These are phyloP conservation scores for Thamnophis elegans DNA, from an alignment of 2,797 vertebrate species.

Conservation along the genomic window DNA sequence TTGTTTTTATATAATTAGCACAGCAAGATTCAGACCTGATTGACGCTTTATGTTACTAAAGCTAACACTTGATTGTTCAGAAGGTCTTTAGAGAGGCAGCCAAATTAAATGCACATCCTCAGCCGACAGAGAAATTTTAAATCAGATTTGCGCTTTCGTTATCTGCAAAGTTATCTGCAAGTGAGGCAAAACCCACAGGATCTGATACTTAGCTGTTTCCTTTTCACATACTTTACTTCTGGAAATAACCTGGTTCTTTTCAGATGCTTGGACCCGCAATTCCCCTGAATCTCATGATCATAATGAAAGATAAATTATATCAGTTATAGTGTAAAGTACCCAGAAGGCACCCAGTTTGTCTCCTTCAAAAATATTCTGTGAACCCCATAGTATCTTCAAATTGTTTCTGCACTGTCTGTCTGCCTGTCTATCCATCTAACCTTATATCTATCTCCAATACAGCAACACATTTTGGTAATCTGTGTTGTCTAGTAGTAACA, in stretches of 20 bases:
- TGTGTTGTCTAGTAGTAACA: neutral
- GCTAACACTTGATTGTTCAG: neutral
- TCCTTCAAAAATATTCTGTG: neutral
- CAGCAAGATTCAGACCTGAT: neutral
- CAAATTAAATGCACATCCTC: neutral
- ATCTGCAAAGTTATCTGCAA: neutral
- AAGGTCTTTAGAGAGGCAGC: neutral
- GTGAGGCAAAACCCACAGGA: neutral
- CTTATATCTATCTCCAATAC: neutral
- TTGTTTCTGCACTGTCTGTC: neutral
- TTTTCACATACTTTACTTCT: neutral
- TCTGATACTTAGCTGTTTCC: neutral
- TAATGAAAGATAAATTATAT: neutral
- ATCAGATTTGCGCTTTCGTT: neutral
- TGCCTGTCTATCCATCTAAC: neutral
- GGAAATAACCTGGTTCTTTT: neutral
- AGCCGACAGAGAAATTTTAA: neutral
- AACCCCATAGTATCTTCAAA: neutral
- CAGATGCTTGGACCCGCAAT: neutral
- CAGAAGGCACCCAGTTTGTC: neutral
- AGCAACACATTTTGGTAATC: neutral
- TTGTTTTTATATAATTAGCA: neutral
- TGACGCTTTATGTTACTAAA: neutral
- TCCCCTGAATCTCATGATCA: neutral
- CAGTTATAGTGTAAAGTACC: neutral